These are phyloP conservation scores for Heliothis peltigera DNA, from an alignment of 2,888 invertebrate species.

Conservation along the genomic window DNA sequence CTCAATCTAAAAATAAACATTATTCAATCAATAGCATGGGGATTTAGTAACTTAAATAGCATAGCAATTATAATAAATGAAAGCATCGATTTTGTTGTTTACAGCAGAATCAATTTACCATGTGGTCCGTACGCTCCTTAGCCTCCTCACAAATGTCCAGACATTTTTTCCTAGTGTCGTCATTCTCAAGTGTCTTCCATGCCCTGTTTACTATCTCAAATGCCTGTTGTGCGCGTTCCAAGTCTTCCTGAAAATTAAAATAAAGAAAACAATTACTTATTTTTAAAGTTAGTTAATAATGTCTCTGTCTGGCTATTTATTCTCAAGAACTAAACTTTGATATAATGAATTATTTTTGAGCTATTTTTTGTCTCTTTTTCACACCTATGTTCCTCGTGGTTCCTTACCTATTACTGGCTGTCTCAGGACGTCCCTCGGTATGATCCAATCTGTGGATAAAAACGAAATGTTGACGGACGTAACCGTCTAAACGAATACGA, in stretches of 20 bases:
- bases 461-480: constrained; percentile 88
- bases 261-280: constrained; percentile 24
- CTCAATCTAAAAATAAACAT: constrained; percentile 91
- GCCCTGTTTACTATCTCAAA: constrained; percentile 98
- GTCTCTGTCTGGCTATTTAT: constrained; percentile 46
- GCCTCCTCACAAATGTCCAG: constrained; percentile 99
- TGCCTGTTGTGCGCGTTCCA: constrained; percentile 97
- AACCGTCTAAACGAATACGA: constrained; percentile 85
- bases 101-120: constrained; percentile 89
- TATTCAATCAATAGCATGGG: constrained; percentile 30
- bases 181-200: constrained; percentile 98
- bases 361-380: constrained; percentile 42
- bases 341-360: constrained; percentile 15
- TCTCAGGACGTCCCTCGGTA: constrained; percentile 74
- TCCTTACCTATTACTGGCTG: constrained; percentile 83
- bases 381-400: constrained; percentile 55
- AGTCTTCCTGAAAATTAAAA: constrained; percentile 93
- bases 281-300: constrained; percentile 26
- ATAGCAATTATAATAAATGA: constrained; percentile 17
- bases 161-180: constrained; percentile 97
- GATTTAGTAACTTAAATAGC: constrained; percentile 25
- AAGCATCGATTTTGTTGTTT: constrained; percentile 23
- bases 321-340: constrained; percentile 37
- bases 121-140: constrained; percentile 97
- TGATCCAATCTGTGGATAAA: constrained; percentile 87